Base-by-base conservation (phyloP, 1,140 invertebrate species). In the Eriosoma lanigerum region DNA sequence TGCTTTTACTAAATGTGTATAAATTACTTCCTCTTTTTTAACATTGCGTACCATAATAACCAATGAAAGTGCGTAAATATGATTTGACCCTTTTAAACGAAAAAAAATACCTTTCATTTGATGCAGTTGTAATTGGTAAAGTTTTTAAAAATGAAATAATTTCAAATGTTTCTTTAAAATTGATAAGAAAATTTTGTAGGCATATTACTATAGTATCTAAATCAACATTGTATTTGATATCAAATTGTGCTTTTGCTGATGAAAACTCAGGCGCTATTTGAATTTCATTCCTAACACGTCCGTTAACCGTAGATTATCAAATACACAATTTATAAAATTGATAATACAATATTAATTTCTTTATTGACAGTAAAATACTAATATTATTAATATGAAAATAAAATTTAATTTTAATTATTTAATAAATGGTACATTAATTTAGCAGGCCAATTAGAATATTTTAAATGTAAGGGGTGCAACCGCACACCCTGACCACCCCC, bases 81-180 rank as follows among this genome's bases (percentile, higher is more conserved):
- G 21, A 56, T n/a, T n/a, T 56, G 1, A 56, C 21, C 1, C 19
- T 56, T 56, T 56, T 56, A n/a, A 56, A 9, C 2, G 21, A 56
- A 15, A 8, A 38, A 38, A 38, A 38, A 38, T 4, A 38, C 32
- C 32, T 3, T 64, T 64, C 62, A 64, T 64, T 64, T 64, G 62
- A 64, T 64, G 62, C 62, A 9, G 62, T 64, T 64, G 29, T 64
- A 64, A 32, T 64, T 38, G 29, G 29, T 64, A 64, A 44, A 64
- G 29, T 38, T 64, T 64, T 38, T 38, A n/a, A 29, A 29, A 64
- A 64, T 64, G 62, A 64, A 64, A 64, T 64, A 32, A 64, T 64
- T 64, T 64, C 38, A n/a, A 64, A 64, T n/a, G 62, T 56, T 56
- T 56, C 21, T 2, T 8, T 56, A 21, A 64, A 64, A 64, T 29